Conservation (phyloP, 1,140 invertebrate genomes). For the Drosophila obscura region DNA sequence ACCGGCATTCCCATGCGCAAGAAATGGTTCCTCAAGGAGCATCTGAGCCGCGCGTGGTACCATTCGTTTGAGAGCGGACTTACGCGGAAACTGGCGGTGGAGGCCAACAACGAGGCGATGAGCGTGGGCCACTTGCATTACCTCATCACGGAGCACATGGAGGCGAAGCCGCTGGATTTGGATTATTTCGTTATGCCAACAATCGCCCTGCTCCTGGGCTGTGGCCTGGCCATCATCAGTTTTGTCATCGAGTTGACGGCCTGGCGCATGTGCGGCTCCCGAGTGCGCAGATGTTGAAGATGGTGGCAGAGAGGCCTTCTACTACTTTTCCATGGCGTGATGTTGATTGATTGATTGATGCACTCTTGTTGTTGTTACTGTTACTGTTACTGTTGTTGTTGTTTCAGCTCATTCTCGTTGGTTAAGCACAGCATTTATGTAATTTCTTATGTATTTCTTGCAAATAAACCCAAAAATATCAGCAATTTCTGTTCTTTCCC, state of each 20-base stretch:
- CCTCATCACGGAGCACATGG: slow-evolving; percentile 57
- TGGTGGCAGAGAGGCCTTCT: not conserved
- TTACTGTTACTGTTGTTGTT: slow-evolving; percentile 1
- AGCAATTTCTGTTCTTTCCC: too few relatives aligned
- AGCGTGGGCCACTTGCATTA: slow-evolving; percentile 58
- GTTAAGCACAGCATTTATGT: not conserved
- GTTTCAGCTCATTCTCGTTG: not conserved
- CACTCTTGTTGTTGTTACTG: slow-evolving; percentile 40
- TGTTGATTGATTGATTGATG: slow-evolving; percentile 53
- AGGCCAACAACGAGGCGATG: slow-evolving; percentile 61
- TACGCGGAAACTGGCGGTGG: slow-evolving; percentile 49
- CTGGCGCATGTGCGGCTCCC: slow-evolving; percentile 47
- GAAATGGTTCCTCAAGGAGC: slow-evolving; percentile 57
- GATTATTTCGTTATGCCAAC: slow-evolving; percentile 77
- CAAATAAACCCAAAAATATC: too few relatives aligned
- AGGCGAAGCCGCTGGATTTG: slow-evolving; percentile 45
- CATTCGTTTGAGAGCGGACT: slow-evolving; percentile 62
- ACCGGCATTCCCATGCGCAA: slow-evolving; percentile 62
- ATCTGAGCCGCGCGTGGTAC: slow-evolving; percentile 54
- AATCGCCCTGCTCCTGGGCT: slow-evolving; percentile 58
- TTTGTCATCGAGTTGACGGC: slow-evolving; percentile 66
- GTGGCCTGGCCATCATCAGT: slow-evolving; percentile 47
- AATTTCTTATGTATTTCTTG: not conserved
- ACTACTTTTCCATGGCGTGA: slow-evolving; percentile 3
- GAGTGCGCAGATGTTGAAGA: not conserved